These are phyloP conservation scores for Sceloporus undulatus DNA, from an alignment of 2,113 vertebrate genomes.

Conservation along the genomic window DNA sequence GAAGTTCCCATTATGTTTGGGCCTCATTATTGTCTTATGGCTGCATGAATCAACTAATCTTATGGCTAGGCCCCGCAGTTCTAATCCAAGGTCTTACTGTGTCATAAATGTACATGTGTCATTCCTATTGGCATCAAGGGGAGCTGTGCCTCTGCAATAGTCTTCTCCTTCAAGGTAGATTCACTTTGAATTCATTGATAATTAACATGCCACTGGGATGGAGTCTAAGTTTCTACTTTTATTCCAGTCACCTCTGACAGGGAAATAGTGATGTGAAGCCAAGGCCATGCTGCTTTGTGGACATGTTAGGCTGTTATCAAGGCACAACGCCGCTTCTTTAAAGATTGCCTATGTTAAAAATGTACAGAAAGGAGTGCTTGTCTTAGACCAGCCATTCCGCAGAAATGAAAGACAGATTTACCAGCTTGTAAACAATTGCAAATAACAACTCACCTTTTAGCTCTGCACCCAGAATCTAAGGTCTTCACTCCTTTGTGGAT, in stretches of 20 bases:
- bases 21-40: constrained; percentile 9
- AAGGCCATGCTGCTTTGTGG: constrained; percentile 3
- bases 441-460: background rate
- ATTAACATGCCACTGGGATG: constrained; percentile 9
- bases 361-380: constrained; percentile 17
- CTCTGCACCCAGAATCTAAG: background rate
- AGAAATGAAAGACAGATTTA: background rate
- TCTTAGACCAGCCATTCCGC: background rate
- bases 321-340: constrained; percentile 29
- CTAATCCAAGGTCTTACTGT: constrained; percentile 24
- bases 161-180: constrained; percentile 33
- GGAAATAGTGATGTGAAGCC: constrained; percentile 30
- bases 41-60: constrained; percentile 18
- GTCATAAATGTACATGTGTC: constrained; percentile 28
- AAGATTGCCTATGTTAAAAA: constrained; percentile 29
- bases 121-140: constrained; percentile 19
- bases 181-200: constrained; percentile 42
- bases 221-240: constrained; percentile 22
- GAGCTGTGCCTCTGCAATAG: background rate
- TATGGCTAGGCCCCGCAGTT: background rate
- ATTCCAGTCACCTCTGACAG: constrained; percentile 11
- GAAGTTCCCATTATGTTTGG: constrained; percentile 3
- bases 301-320: constrained; percentile 35
- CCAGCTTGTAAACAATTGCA: background rate
- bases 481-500: background rate